These are phyloP conservation scores for Alces alces DNA, from an alignment of 2,113 vertebrate genomes.

Conservation along the genomic window DNA sequence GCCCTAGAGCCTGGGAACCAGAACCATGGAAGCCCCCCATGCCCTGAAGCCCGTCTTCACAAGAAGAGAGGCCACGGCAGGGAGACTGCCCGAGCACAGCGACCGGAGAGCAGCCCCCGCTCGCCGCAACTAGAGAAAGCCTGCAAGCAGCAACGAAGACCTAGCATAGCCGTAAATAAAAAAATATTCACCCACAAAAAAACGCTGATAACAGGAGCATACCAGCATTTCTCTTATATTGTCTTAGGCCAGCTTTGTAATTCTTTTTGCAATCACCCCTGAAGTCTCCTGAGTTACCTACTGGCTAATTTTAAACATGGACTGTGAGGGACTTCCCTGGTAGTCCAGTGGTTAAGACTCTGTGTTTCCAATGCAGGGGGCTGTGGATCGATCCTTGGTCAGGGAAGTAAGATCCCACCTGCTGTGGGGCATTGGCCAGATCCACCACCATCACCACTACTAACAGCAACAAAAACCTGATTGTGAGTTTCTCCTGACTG, in stretches of 20 bases:
- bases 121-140: neutral
- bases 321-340: neutral
- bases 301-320: neutral
- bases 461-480: neutral
- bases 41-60: neutral
- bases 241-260: neutral
- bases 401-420: neutral
- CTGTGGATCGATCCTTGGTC: neutral
- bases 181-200: neutral
- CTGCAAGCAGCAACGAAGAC: neutral
- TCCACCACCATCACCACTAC: neutral
- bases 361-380: neutral
- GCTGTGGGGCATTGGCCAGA: neutral
- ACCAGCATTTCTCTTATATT: neutral
- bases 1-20: neutral
- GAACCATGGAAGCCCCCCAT: neutral
- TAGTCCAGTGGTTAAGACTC: neutral
- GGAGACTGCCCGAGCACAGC: neutral
- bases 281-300: neutral
- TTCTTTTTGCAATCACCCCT: neutral
- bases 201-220: neutral
- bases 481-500: neutral
- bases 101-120: fast-evolving
- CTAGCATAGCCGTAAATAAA: neutral
- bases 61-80: neutral